Conservation (phyloP, 2,797 vertebrate genomes). For the Lophotriccus pileatus region DNA sequence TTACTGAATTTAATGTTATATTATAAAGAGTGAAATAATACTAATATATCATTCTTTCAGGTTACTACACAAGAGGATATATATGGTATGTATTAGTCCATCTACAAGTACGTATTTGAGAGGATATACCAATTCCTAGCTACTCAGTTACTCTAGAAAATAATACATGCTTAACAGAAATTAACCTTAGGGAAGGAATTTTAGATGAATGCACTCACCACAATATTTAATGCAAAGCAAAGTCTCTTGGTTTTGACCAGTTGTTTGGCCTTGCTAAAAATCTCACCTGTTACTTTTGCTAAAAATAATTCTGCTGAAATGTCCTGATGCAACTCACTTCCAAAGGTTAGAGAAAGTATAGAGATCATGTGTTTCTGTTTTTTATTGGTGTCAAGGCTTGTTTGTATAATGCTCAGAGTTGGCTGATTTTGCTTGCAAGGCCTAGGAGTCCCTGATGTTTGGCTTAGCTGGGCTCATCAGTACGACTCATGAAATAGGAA, state of each 20-base stretch:
- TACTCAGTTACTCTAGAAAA: background rate
- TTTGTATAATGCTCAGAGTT: background rate
- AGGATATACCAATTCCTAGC: background rate
- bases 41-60: background rate
- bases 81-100: conserved; percentile 22
- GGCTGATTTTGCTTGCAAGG: background rate
- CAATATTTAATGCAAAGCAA: background rate
- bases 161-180: background rate
- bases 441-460: background rate
- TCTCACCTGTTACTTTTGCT: background rate
- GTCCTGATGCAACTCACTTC: background rate
- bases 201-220: background rate
- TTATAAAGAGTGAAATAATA: background rate
- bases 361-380: background rate
- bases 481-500: rapidly evolving
- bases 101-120: background rate
- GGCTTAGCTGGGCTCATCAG: background rate
- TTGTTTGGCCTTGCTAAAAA: background rate
- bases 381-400: background rate
- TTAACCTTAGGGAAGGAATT: background rate
- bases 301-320: background rate
- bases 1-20: background rate
- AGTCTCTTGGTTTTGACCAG: background rate
- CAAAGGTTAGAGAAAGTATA: background rate
- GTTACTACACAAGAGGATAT: background rate